These are phyloP conservation scores for Drosophila paranaensis DNA, from an alignment of 2,888 invertebrate genomes.

Conservation along the genomic window DNA sequence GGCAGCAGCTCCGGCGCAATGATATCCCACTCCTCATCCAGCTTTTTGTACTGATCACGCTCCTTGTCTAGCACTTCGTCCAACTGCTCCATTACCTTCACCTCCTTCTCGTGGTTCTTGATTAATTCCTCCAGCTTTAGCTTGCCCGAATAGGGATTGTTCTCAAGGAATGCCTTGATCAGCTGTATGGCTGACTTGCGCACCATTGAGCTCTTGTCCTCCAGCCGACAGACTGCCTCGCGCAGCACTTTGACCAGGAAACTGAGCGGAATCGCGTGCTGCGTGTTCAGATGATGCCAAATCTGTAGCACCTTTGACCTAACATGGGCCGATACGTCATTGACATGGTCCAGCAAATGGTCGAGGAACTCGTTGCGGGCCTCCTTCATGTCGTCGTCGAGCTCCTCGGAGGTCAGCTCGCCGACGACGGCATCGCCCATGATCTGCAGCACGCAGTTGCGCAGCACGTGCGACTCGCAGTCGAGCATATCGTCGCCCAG, in stretches of 20 bases:
- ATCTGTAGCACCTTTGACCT: slow-evolving; percentile 93
- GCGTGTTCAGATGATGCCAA: slow-evolving; percentile 92
- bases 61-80: slow-evolving; percentile 86
- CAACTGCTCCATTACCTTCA: slow-evolving; percentile 83
- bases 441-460: slow-evolving; percentile 93
- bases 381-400: slow-evolving; percentile 88
- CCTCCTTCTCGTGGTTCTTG: slow-evolving; percentile 86
- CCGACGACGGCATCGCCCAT: slow-evolving; percentile 91
- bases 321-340: slow-evolving; percentile 94
- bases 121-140: slow-evolving; percentile 86
- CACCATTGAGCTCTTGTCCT: slow-evolving; percentile 93
- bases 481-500: slow-evolving; percentile 83
- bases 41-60: slow-evolving; percentile 86
- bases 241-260: slow-evolving; percentile 89
- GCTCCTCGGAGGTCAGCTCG: slow-evolving; percentile 90
- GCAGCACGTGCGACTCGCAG: slow-evolving; percentile 88
- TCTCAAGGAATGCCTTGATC: slow-evolving; percentile 89
- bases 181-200: slow-evolving; percentile 90
- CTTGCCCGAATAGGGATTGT: slow-evolving; percentile 94
- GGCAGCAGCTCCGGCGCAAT: slow-evolving; percentile 78
- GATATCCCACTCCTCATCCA: slow-evolving; percentile 85
- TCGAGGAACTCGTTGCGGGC: slow-evolving; percentile 92
- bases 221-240: slow-evolving; percentile 89
- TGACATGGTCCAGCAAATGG: slow-evolving; percentile 92
- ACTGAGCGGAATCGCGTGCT: slow-evolving; percentile 91